phyloP scores from a whole-genome alignment of 1,140 invertebrate species.

The Goniozus legneri region DNA sequence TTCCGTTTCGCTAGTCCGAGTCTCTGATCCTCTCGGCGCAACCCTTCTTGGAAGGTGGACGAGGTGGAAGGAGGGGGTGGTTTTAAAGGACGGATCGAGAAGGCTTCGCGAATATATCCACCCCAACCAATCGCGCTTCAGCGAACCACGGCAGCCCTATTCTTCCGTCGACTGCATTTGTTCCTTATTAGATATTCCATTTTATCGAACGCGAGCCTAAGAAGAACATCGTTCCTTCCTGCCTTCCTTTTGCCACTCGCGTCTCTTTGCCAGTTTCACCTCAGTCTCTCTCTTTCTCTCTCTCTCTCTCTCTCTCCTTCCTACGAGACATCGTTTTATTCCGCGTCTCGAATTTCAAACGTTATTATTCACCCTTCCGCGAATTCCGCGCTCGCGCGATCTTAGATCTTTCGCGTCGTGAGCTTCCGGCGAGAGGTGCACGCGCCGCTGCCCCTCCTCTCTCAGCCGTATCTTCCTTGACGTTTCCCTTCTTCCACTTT shows the following conservation, averaged over 20 bases:
- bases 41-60: too few species aligned
- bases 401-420: slow-evolving; percentile 34
- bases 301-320: slow-evolving; percentile 25
- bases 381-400: slow-evolving; percentile 39
- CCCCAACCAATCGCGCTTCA: slow-evolving; percentile 9
- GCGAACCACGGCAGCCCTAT: slow-evolving; percentile 21
- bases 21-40: too few species aligned
- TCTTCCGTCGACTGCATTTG: slow-evolving; percentile 42
- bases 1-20: too few species aligned
- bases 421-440: slow-evolving; percentile 30
- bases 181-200: slow-evolving; percentile 52
- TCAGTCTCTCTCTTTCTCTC: background rate
- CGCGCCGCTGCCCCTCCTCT: too few species aligned
- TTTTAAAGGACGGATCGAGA: too few species aligned
- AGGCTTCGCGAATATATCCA: too few species aligned
- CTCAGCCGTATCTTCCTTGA: slow-evolving; percentile 9
- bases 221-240: slow-evolving; percentile 31
- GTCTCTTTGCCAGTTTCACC: slow-evolving; percentile 17
- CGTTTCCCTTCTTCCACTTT: slow-evolving; percentile 33
- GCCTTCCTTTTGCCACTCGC: slow-evolving; percentile 20
- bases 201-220: slow-evolving; percentile 45
- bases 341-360: slow-evolving; percentile 49
- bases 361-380: slow-evolving; percentile 50
- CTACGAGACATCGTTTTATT: slow-evolving; percentile 46
- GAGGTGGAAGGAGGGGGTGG: too few species aligned